These are phyloP conservation scores for Oenanthe melanoleuca DNA, from an alignment of 2,113 vertebrate species.

Conservation along the genomic window DNA sequence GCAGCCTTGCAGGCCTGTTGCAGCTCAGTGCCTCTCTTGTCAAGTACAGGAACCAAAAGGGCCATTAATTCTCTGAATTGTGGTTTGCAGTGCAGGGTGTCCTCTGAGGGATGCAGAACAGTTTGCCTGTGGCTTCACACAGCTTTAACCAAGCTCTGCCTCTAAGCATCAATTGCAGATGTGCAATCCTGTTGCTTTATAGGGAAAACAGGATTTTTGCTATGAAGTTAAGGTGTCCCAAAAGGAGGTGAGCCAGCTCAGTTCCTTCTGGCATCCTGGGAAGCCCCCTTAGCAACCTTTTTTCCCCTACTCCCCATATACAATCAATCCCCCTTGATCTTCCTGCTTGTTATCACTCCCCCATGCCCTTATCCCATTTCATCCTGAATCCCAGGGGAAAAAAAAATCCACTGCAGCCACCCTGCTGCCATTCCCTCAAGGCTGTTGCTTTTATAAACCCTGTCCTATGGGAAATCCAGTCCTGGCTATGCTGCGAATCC, in stretches of 20 bases:
- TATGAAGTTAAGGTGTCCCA: background rate
- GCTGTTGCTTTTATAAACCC: background rate
- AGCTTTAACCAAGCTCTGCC: background rate
- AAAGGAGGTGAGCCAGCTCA: background rate
- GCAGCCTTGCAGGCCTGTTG: background rate
- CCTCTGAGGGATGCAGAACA: background rate
- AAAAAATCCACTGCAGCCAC: background rate
- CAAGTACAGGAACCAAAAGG: background rate
- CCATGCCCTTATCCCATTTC: background rate
- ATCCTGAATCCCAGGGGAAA: background rate
- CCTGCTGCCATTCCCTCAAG: background rate
- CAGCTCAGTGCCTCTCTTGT: background rate
- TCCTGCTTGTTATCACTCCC: background rate
- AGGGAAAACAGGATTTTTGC: background rate
- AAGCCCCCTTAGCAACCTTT: background rate
- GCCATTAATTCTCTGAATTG: background rate
- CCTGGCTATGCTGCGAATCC: background rate
- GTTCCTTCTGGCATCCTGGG: background rate
- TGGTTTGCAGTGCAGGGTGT: background rate
- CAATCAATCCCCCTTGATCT: accelerated
- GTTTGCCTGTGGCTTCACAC: background rate
- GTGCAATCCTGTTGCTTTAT: background rate
- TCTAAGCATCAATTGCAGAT: background rate
- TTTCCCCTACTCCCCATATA: background rate
- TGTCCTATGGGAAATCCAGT: accelerated